Percentiles rank a stretch among this genome's conserved stretches.
phyloP scores from a whole-genome alignment of 2,888 invertebrate genomes.

The Arge pagana region DNA sequence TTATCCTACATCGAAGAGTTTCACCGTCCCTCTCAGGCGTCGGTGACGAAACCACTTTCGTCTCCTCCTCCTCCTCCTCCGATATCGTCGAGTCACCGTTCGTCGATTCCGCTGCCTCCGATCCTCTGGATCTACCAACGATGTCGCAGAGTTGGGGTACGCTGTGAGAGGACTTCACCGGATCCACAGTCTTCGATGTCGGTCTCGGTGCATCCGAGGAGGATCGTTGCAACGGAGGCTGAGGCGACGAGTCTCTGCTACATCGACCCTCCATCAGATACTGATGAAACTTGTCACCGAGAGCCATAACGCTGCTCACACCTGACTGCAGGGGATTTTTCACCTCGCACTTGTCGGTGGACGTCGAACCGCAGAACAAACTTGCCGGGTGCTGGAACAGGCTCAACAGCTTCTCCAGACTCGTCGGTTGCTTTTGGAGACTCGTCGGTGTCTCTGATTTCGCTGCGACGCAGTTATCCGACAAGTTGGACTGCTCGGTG shows the following conservation, averaged over 20 bases:
- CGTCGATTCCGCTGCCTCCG: neutral
- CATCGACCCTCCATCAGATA: conserved; percentile 40
- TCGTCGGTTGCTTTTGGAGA: conserved; percentile 59
- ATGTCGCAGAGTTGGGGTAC: conserved; percentile 39
- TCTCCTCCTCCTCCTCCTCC: conserved; percentile 15
- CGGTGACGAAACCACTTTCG: conserved; percentile 35
- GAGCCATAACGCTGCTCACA: conserved; percentile 39
- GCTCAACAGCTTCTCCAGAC: conserved; percentile 69
- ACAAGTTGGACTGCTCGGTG: too few relatives aligned
- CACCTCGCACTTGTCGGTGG: conserved; percentile 33
- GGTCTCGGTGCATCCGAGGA: conserved; percentile 31
- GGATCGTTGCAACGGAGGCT: conserved; percentile 28
- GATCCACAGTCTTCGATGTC: conserved; percentile 25
- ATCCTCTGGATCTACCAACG: conserved; percentile 24
- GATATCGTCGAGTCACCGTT: neutral
- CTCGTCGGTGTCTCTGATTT: conserved; percentile 50
- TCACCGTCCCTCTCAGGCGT: conserved; percentile 28
- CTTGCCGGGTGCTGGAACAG: conserved; percentile 69
- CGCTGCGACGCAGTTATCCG: conserved; percentile 51
- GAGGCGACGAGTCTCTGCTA: conserved; percentile 21
- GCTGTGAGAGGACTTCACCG: conserved; percentile 38
- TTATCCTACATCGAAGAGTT: conserved; percentile 30
- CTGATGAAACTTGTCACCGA: conserved; percentile 46
- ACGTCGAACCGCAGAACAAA: conserved; percentile 63
- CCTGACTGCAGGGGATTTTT: conserved; percentile 40